These are phyloP conservation scores for Heliconius melpomene DNA, from an alignment of 1,140 invertebrate genomes.

Conservation along the genomic window DNA sequence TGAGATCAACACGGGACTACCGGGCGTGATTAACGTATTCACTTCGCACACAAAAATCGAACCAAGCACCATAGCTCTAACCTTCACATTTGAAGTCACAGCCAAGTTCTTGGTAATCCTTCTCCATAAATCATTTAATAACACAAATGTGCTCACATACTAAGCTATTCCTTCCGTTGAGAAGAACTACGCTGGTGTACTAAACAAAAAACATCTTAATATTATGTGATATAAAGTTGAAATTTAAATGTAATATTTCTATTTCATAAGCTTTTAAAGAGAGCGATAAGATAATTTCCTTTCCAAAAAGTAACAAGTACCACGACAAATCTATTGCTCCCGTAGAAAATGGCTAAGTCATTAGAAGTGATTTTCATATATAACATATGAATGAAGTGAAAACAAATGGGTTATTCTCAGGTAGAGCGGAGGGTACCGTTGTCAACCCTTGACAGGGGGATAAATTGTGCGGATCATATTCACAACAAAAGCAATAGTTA, in stretches of 20 bases:
- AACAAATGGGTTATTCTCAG: constrained; percentile 59
- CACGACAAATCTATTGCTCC: constrained; percentile 23
- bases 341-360: constrained; percentile 18
- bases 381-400: constrained; percentile 35
- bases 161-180: constrained; percentile 77
- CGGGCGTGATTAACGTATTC: constrained; percentile 67
- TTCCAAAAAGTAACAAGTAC: constrained; percentile 56
- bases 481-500: constrained; percentile 52
- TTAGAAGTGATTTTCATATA: constrained; percentile 45
- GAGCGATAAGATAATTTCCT: constrained; percentile 36
- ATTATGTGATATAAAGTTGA: constrained; percentile 27
- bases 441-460: constrained; percentile 75
- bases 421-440: constrained; percentile 65
- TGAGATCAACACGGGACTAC: constrained; percentile 77
- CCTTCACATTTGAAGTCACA: constrained; percentile 49
- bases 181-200: constrained; percentile 44
- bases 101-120: constrained; percentile 59
- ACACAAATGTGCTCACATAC: constrained; percentile 79
- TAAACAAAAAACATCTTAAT: constrained; percentile 47
- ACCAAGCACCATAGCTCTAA: constrained; percentile 47
- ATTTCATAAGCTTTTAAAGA: constrained; percentile 33
- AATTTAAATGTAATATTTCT: constrained; percentile 22
- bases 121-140: constrained; percentile 80
- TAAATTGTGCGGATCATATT: constrained; percentile 72
- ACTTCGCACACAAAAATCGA: constrained; percentile 45